A percentile compares a stretch with the other conserved stretches of the same genome.
Evolutionary conservation across 2,888 invertebrate species (phyloP).

Genomic region (Scaptomyza caliginosa): DNA sequence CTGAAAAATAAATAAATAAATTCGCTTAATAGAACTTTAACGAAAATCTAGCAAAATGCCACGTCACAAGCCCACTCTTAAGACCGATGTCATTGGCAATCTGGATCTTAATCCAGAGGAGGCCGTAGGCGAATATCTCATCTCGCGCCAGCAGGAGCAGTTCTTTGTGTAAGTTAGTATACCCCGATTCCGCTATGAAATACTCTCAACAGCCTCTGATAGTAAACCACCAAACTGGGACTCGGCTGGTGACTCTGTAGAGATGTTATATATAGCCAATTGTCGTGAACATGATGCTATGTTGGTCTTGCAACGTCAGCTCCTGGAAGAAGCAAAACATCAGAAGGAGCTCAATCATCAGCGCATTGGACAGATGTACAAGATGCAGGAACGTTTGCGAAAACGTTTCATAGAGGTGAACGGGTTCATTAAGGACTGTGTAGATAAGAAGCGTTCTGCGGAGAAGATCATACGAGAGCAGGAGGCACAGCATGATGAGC

Average conservation of each 20-base stretch:
- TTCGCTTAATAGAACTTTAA: neutral
- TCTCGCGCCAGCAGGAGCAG: slow-evolving; percentile 81
- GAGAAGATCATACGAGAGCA: slow-evolving; percentile 78
- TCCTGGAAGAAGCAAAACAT: slow-evolving; percentile 75
- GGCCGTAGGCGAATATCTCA: slow-evolving; percentile 77
- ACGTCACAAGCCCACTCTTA: slow-evolving; percentile 79
- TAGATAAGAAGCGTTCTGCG: slow-evolving; percentile 78
- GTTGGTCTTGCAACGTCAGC: slow-evolving; percentile 75
- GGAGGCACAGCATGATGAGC: slow-evolving; percentile 65
- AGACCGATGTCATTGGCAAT: slow-evolving; percentile 82
- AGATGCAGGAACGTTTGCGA: slow-evolving; percentile 75
- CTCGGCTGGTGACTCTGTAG: slow-evolving; percentile 81
- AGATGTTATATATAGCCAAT: slow-evolving; percentile 81
- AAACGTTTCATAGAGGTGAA: slow-evolving; percentile 82
- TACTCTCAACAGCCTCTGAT: neutral
- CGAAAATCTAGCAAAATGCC: slow-evolving; percentile 69
- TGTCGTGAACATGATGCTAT: slow-evolving; percentile 80
- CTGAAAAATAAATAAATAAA: slow-evolving; percentile 25
- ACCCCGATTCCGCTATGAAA: neutral
- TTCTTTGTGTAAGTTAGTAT: slow-evolving; percentile 77
- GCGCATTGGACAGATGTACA: slow-evolving; percentile 77
- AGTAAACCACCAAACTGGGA: slow-evolving; percentile 84
- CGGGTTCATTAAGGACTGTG: slow-evolving; percentile 82
- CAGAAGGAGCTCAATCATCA: slow-evolving; percentile 73
- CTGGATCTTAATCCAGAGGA: slow-evolving; percentile 82